Percentiles rank a stretch among this genome's conserved stretches.
These are phyloP conservation scores for Solenopsis invicta DNA, from an alignment of 1,140 invertebrate genomes.

Conservation along the genomic window DNA sequence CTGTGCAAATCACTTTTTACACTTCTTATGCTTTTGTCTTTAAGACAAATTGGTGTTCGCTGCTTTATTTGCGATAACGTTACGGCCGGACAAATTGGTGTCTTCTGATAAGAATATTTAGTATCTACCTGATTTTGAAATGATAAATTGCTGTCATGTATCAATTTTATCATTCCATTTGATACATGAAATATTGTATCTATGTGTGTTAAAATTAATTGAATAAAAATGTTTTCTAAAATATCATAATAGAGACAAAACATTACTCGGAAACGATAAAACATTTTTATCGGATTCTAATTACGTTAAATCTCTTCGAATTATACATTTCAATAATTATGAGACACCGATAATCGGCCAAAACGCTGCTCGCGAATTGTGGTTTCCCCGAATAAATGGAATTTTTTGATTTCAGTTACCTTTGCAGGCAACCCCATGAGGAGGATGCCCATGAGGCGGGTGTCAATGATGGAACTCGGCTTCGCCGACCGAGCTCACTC, in stretches of 20 bases:
- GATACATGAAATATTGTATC: background rate
- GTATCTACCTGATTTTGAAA: background rate
- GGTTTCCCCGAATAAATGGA: background rate
- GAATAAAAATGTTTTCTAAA: background rate
- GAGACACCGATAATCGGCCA: background rate
- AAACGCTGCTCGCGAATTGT: background rate
- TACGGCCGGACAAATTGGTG: background rate
- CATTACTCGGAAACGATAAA: background rate
- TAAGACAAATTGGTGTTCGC: background rate
- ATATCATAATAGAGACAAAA: background rate
- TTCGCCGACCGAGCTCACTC: constrained; percentile 76
- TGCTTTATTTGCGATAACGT: constrained; percentile 1
- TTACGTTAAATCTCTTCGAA: background rate
- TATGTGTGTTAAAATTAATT: background rate
- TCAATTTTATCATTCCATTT: background rate
- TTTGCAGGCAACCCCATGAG: constrained; percentile 58
- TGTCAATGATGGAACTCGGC: constrained; percentile 86
- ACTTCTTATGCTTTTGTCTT: background rate
- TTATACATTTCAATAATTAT: background rate
- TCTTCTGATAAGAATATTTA: background rate
- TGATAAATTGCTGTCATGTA: background rate
- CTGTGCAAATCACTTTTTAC: background rate
- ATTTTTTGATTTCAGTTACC: background rate
- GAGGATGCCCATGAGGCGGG: constrained; percentile 76
- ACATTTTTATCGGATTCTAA: background rate